Base-by-base conservation (phyloP, 2,113 vertebrate genomes). In the Vulpes vulpes region DNA sequence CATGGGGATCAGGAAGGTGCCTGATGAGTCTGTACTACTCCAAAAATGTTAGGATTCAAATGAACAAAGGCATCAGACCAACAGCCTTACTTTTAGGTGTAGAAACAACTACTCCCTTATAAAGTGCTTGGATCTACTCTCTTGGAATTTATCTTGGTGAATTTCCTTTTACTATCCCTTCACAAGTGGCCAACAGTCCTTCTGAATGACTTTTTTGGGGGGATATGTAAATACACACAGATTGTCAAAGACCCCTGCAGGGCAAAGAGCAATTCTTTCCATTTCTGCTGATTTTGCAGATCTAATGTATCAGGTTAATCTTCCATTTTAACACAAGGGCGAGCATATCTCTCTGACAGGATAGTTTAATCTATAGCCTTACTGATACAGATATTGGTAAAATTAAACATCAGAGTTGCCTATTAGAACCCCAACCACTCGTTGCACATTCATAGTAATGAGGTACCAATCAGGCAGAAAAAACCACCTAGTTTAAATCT, bases 231-330 rank as follows among this genome's bases (percentile, higher is more conserved):
- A 96, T 88, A 94, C 2, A 92, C 25, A 93, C 51, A 82, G 32
- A 94, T 94, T 89, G 97, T 69, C 87, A 76, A 95, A 89, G 60
- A 86, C n/a, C 91, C 73, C 30, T 22, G 32, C 49, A 51, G 35
- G 55, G 19, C 55, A 87, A 51, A 64, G 49, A 74, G 71, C 12
- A 73, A 94, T 64, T 91, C 69, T 95, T 81, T 51, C 92, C 43
- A 96, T 49, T 94, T 96, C 67, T 95, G 64, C 73, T 92, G 53
- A 95, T 43, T 87, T 23, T 95, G 8, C 25, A 94, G 67, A 69
- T 88, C 59, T 88, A 97, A 96, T 32, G 14, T 80, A 67, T 65
- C 12, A 15, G 49, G 49, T 74, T 83, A 92, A 95, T 73, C 38
- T 91, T 81, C 35, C 73, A 49, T 76, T 95, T 95, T 67, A 93